Evolutionary conservation across 2,888 invertebrate genomes (phyloP).

Genomic region (Sarcophaga caerulescens): DNA sequence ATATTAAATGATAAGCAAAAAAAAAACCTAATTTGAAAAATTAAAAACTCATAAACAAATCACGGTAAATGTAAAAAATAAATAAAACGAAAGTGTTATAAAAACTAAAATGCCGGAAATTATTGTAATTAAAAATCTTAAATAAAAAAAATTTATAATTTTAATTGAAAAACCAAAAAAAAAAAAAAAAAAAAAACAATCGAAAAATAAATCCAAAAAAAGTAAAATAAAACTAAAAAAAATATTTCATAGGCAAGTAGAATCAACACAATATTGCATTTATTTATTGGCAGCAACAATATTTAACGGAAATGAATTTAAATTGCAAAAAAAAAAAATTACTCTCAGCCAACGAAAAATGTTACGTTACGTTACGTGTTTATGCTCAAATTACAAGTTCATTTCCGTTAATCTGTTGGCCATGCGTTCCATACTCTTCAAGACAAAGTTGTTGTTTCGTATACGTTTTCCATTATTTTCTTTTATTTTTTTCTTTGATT

Average conservation of each 20-base stretch:
- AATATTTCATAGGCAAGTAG: slow-evolving; percentile 78
- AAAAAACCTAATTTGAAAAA: slow-evolving; percentile 15
- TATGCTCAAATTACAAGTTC: slow-evolving; percentile 70
- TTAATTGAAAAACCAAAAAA: slow-evolving; percentile 33
- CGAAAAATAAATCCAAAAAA: slow-evolving; percentile 47
- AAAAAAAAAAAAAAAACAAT: slow-evolving; percentile 52
- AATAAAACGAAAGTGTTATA: slow-evolving; percentile 36
- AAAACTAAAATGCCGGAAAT: slow-evolving; percentile 62
- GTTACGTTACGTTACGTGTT: background rate
- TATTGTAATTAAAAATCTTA: slow-evolving; percentile 69
- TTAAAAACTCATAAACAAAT: slow-evolving; percentile 12
- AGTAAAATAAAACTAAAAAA: slow-evolving; percentile 31
- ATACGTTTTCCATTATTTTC: slow-evolving; percentile 66
- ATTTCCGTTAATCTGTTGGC: slow-evolving; percentile 80
- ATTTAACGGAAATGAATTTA: slow-evolving; percentile 79
- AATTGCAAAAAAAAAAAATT: slow-evolving; percentile 55
- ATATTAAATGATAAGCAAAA: slow-evolving; percentile 9
- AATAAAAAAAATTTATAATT: slow-evolving; percentile 52
- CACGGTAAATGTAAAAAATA: background rate
- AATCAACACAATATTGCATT: slow-evolving; percentile 74
- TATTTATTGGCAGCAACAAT: slow-evolving; percentile 76
- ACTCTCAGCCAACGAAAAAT: background rate
- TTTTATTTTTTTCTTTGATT: slow-evolving; percentile 40
- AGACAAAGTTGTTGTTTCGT: slow-evolving; percentile 78
- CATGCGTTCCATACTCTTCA: slow-evolving; percentile 80